Conservation (phyloP, 1,140 invertebrate species). For the Penaeus chinensis region DNA sequence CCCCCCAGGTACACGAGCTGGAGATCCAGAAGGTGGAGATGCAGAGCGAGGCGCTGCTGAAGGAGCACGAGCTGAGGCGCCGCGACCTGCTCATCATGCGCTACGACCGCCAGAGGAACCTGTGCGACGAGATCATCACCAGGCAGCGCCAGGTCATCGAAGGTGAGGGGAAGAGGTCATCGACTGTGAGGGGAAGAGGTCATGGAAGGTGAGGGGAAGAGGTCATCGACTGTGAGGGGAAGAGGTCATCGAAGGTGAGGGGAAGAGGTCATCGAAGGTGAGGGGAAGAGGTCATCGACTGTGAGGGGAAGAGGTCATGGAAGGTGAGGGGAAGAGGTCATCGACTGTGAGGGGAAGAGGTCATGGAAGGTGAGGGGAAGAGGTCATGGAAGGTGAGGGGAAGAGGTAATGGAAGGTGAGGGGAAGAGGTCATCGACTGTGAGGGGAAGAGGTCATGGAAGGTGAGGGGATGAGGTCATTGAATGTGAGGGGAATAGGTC, state of each 20-base stretch:
- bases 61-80: slow-evolving; percentile 85
- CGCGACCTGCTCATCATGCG: slow-evolving; percentile 84
- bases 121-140: slow-evolving; percentile 92
- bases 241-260: not conserved
- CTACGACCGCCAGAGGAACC: slow-evolving; percentile 84
- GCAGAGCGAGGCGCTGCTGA: slow-evolving; percentile 84
- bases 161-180: slow-evolving; percentile 71
- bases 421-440: too few relatives aligned
- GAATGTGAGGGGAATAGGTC: too few relatives aligned
- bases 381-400: too few relatives aligned
- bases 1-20: slow-evolving; percentile 80
- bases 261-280: not conserved
- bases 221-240: not conserved
- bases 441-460: too few relatives aligned
- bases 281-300: too few relatives aligned
- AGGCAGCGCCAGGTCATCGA: slow-evolving; percentile 87
- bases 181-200: not conserved
- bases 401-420: too few relatives aligned
- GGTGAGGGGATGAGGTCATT: too few relatives aligned
- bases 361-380: too few relatives aligned
- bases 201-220: not conserved
- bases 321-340: too few relatives aligned
- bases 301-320: too few relatives aligned
- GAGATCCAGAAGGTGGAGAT: slow-evolving; percentile 87
- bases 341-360: too few relatives aligned